Evolutionary conservation across 2,113 vertebrate genomes (phyloP), one percentile per base, ranked within the genome.

Genomic region (Chamaetylas fuelleborni): DNA sequence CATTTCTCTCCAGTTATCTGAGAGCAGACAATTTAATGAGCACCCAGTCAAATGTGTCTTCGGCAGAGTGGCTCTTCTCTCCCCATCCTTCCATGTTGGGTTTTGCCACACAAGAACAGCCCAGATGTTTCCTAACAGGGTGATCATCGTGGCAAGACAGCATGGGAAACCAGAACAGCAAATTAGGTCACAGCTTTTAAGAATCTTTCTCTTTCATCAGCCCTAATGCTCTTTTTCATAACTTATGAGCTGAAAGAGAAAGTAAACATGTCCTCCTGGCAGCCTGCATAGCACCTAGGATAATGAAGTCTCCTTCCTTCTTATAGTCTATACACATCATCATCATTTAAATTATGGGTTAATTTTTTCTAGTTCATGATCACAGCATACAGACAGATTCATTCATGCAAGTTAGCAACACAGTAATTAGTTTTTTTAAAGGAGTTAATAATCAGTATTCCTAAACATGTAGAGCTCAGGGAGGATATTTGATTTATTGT

Each of bases 31-130:
- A 38, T 50, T 76, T 53, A 85, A 79, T 2, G 8, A 82, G 31
- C 1, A 1, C 12, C 6, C 9, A 2, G 36, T 51, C 29, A 60
- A 83, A 77, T 42, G 66, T 25, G 22, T 69, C 73, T 57, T 76
- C 78, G 69, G n/a, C 26, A 38, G 45, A 71, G 40, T 42, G 19
- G 38, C 64, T 23, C 48, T 78, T 69, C 67, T 31, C 47, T 78
- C 40, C 62, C 50, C 31, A 3, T 48, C 15, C 28, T n/a, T 78
- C 53, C 25, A 17, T 31, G 8, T 14, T 70, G 67, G 64, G 56
- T 56, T 94, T 92, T 87, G 81, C 84, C 88, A 80, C 67, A 70
- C 23, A 58, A 76, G 86, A 95, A 74, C 36, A 93, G 25, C 33
- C 45, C 45, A 58, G 38, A 33, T 17, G 50, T 48, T 78, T 90